A percentile compares a stretch with the other conserved stretches of the same genome.
Evolutionary conservation across 2,888 invertebrate species (phyloP).

Genomic region (Pegoplata infirma): DNA sequence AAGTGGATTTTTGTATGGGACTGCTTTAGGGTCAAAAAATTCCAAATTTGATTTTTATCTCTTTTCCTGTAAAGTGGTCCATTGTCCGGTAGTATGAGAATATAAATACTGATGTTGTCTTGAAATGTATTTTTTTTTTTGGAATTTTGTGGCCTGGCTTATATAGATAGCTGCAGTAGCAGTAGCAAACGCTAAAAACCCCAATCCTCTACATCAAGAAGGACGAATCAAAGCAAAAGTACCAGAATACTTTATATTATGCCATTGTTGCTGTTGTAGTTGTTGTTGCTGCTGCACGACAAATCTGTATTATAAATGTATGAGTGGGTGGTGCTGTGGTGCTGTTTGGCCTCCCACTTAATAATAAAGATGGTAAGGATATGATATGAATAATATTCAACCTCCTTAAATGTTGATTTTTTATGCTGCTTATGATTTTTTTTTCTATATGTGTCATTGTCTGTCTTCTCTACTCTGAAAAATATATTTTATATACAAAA

Average conservation of each 20-base stretch:
- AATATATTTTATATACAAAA: neutral
- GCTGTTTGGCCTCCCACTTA: constrained; percentile 10
- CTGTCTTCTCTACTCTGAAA: constrained; percentile 5
- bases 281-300: neutral
- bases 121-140: constrained; percentile 61
- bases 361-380: constrained; percentile 34
- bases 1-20: too few relatives aligned
- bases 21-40: too few relatives aligned
- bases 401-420: constrained; percentile 65
- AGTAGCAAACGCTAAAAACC: constrained; percentile 69
- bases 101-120: constrained; percentile 20
- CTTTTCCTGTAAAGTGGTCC: too few relatives aligned
- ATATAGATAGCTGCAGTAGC: constrained; percentile 64
- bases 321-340: constrained; percentile 40
- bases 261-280: neutral
- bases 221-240: constrained; percentile 76
- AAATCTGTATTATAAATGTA: constrained; percentile 6
- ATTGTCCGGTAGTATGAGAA: neutral
- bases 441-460: constrained; percentile 35
- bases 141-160: constrained; percentile 76
- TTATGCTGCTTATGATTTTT: constrained; percentile 56
- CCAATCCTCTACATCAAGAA: constrained; percentile 72
- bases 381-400: constrained; percentile 49
- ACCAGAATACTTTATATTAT: constrained; percentile 68
- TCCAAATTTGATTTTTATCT: too few relatives aligned